Base-by-base conservation (phyloP, 2,888 invertebrate species). In the Petrolisthes cinctipes region DNA sequence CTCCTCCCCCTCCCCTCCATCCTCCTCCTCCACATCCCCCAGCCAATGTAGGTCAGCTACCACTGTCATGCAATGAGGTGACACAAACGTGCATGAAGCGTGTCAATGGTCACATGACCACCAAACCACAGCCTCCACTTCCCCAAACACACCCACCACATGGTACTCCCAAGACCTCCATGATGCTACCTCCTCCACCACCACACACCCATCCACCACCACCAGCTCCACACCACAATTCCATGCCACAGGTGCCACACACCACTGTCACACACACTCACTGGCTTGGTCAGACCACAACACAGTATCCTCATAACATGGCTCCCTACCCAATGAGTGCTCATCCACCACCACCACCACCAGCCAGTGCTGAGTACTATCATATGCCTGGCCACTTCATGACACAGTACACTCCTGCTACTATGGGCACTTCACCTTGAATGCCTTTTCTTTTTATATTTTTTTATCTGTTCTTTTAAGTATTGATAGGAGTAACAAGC, bases 331-430 rank as follows among this genome's bases (percentile, higher is more conserved):
- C 89, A 51, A 86, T 87, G 86, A 84, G 37, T 37, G 37, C 37
- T 37, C 37, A 37, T 37, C 37, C 86, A 53, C 84, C 89, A 17
- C 89, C 78, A 17, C 89, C 79, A 14, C 11, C 86, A 20, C 80
- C 20, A 17, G 6, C 80, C 14, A n/a, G 54, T 66, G 82, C 82
- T 37, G 89, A 89, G 37, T 89, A 89, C 53, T 89, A 89, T 68
- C 81, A 86, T 11, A 84, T 89, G 86, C 86, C 86, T 75, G 86
- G 84, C 14, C 86, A 86, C 57, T 89, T 89, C 78, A 82, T 89
- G 84, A 82, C 86, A 7, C 86, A 86, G 82, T 89, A 89, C 79
- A 89, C 89, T n/a, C 84, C 86, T n/a, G n/a, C n/a, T n/a, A 85
- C 83, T 57, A 89, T 89, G 81, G 89, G 85, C 53, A 86, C 89